Conservation (phyloP, 2,113 vertebrate species). For the Tragelaphus scriptus region DNA sequence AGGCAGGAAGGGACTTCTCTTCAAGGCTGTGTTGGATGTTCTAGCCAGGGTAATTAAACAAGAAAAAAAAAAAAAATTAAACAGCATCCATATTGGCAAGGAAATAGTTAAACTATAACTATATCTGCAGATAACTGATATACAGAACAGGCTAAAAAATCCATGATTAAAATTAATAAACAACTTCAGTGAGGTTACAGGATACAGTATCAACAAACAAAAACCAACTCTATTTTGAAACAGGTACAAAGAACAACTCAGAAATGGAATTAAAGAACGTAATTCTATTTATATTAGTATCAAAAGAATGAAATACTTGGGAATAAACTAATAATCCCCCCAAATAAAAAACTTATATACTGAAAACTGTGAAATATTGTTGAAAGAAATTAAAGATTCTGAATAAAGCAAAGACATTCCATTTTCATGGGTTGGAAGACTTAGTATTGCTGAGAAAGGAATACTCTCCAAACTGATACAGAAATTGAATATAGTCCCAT, state of each 20-base stretch:
- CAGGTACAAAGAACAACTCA: not conserved
- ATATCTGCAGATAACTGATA: not conserved
- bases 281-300: not conserved
- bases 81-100: not conserved
- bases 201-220: not conserved
- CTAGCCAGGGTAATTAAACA: not conserved
- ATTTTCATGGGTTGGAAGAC: not conserved
- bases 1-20: not conserved
- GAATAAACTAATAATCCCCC: not conserved
- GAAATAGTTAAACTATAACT: not conserved
- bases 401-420: not conserved
- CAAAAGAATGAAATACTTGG: not conserved
- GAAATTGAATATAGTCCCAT: not conserved
- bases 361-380: not conserved
- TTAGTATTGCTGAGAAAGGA: not conserved
- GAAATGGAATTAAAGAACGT: not conserved
- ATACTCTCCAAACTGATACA: not conserved
- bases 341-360: not conserved
- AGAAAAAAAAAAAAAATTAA: not conserved
- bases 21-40: not conserved
- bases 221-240: not conserved
- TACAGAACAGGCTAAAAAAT: not conserved
- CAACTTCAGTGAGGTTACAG: not conserved
- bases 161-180: not conserved
- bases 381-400: not conserved